phyloP scores from a whole-genome alignment of 1,140 invertebrate genomes.

The Ceratina australensis region DNA sequence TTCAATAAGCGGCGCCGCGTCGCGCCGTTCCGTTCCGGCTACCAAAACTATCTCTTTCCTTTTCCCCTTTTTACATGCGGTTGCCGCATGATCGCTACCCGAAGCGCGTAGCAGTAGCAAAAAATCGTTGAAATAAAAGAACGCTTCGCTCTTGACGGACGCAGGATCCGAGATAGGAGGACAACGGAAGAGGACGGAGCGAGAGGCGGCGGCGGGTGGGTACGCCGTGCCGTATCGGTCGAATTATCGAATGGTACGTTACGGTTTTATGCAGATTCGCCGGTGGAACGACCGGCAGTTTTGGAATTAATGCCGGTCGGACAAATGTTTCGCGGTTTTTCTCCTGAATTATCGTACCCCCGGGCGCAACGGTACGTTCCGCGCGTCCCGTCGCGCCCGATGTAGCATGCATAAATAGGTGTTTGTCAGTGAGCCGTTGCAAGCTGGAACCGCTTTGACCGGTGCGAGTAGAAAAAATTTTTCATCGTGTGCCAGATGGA shows the following conservation, averaged over 20 bases:
- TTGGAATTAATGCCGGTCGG: constrained; percentile 66
- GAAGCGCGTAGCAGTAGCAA: neutral
- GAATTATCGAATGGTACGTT: constrained; percentile 70
- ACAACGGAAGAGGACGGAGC: neutral
- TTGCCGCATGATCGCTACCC: constrained; percentile 1
- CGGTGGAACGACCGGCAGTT: constrained; percentile 54
- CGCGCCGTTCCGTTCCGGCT: neutral
- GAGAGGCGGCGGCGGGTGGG: neutral
- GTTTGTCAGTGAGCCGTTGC: neutral
- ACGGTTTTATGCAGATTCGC: constrained; percentile 69
- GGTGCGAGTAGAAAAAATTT: neutral
- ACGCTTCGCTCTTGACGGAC: neutral
- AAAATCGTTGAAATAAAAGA: constrained; percentile 2
- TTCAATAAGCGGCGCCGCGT: constrained; percentile 31
- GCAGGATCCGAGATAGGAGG: neutral
- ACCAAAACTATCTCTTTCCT: neutral
- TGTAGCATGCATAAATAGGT: constrained; percentile 9
- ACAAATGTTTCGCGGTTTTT: constrained; percentile 71
- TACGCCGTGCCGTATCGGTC: constrained; percentile 62
- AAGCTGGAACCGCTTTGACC: neutral
- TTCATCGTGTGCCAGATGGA: too few relatives aligned
- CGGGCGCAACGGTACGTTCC: constrained; percentile 52
- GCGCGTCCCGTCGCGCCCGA: neutral
- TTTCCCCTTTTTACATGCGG: neutral
- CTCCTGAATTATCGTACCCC: constrained; percentile 67